Evolutionary conservation across 2,113 vertebrate species (phyloP), one percentile per base, ranked within the genome.

Genomic region (Hyla sarda): DNA sequence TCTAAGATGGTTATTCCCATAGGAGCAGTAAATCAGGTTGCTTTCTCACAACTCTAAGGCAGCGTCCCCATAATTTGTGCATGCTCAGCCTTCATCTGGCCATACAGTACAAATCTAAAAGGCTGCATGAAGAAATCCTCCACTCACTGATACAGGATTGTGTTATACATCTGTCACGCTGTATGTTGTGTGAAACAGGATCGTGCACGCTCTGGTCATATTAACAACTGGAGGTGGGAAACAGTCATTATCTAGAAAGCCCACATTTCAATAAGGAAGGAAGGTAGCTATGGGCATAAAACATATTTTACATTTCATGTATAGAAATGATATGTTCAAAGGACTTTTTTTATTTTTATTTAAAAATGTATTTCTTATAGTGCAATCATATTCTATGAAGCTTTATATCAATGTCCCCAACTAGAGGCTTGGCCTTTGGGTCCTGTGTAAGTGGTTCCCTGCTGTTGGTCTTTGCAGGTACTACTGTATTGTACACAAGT

Each of bases 151-250:
- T 74, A 74, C 72, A 48, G 72, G n/a, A 25, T 48, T 74, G 45
- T 48, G 11, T 48, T 25, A 74, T 25, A 74, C 21, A 74, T 47
- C 72, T 74, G 72, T 28, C 23, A 74, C 48, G 72, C n/a, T 48
- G 23, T 74, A 48, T 25, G 13, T 74, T 74, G 72, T 45, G 37
- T 74, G 72, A 74, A 74, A 74, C 41, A 74, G 72, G 72, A 74
- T 74, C 9, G 5, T 48, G 4, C 21, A 74, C 9, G 67, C 67
- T 71, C 67, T 71, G 34, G 32, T 41, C 67, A 41, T 23, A 71
- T 30, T 71, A 23, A 71, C 32, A 71, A 41, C 19, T 71, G 34
- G 67, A 71, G 34, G 67, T 41, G 34, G 67, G 67, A 41, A 23
- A 71, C 19, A 71, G 17, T 41, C 32, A 71, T 69, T 21, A 69